Evolutionary conservation across 2,797 vertebrate genomes (phyloP).

Genomic region (Coreius guichenoti): DNA sequence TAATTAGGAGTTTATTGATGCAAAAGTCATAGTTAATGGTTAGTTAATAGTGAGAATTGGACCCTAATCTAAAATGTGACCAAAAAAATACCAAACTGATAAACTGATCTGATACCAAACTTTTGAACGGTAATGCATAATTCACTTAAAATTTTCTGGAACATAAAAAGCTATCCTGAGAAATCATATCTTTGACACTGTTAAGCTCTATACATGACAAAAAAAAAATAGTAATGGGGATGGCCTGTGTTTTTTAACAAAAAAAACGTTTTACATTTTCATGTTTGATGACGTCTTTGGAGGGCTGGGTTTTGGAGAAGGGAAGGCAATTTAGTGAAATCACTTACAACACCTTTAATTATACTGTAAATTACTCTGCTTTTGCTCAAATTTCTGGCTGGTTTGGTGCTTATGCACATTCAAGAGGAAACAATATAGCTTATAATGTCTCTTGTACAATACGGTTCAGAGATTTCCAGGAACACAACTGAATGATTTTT

Average conservation of each 20-base stretch:
- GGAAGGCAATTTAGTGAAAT: not conserved
- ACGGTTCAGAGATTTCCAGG: not conserved
- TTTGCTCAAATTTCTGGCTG: not conserved
- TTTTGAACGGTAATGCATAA: not conserved
- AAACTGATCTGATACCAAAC: not conserved
- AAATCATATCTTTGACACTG: not conserved
- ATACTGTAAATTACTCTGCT: not conserved
- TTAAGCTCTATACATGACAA: not conserved
- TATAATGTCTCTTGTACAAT: not conserved
- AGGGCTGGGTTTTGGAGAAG: not conserved
- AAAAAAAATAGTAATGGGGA: not conserved
- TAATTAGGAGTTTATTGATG: no score
- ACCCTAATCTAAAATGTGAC: no score
- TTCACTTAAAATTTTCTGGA: not conserved
- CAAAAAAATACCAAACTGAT: not conserved
- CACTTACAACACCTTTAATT: not conserved
- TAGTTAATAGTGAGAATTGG: no score
- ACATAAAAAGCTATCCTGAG: not conserved
- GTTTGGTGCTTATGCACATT: not conserved
- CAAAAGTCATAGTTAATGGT: no score
- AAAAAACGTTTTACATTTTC: not conserved
- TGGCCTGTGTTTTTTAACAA: not conserved
- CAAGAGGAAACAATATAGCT: not conserved
- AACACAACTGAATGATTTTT: not conserved
- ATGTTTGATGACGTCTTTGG: not conserved